Percentiles rank a stretch among this genome's conserved stretches.
Conservation (phyloP, 2,888 invertebrate genomes). For the Pachymerium ferrugineum region DNA sequence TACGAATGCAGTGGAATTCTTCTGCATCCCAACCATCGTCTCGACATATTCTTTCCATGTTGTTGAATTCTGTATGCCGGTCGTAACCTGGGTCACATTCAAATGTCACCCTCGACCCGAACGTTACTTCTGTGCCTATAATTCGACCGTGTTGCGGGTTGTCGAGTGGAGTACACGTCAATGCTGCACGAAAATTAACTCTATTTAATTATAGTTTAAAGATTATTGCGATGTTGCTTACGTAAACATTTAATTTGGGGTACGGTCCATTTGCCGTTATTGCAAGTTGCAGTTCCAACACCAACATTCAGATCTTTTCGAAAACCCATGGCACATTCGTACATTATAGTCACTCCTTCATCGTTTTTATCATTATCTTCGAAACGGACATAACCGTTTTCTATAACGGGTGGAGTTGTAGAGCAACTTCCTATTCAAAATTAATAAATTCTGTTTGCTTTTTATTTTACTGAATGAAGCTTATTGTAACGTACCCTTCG, state of each 20-base stretch:
- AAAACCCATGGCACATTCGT: neutral
- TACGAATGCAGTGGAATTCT: neutral
- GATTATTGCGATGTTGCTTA: no score
- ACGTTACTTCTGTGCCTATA: neutral
- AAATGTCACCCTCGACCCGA: neutral
- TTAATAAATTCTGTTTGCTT: neutral
- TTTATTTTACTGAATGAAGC: neutral
- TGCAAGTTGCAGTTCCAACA: neutral
- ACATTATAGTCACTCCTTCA: neutral
- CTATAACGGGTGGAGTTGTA: neutral
- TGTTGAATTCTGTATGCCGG: neutral
- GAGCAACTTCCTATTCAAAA: no score
- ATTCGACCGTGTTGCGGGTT: neutral
- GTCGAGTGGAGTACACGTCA: neutral
- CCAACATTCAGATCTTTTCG: neutral
- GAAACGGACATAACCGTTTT: neutral
- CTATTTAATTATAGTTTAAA: no score
- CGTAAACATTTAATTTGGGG: neutral
- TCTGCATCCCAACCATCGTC: neutral
- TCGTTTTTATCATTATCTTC: neutral
- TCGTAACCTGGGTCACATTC: neutral
- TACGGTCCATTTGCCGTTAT: neutral
- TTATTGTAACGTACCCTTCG: neutral
- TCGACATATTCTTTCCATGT: neutral
- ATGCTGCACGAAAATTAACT: no score